Evolutionary conservation across 1,140 invertebrate species (phyloP).

Genomic region (Listronotus oregonensis): DNA sequence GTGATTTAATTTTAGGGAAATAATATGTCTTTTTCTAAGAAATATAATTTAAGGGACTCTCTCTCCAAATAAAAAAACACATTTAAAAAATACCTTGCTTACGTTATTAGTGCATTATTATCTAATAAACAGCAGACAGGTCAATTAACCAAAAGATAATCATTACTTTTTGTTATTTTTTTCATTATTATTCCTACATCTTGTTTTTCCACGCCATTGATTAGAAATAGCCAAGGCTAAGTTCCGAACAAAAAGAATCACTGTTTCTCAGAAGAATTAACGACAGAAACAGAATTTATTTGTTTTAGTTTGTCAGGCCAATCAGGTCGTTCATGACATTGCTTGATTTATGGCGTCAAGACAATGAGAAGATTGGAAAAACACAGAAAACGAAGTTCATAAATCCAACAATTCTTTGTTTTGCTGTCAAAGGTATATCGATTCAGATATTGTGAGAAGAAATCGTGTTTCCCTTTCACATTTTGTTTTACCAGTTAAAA

Average conservation of each 20-base stretch:
- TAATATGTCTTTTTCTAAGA: no score
- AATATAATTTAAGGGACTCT: no score
- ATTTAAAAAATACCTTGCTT: no score
- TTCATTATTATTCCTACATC: no score
- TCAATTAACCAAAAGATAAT: no score
- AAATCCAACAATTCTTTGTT: constrained; percentile 20
- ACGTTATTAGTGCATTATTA: no score
- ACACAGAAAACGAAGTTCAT: constrained; percentile 15
- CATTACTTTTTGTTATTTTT: no score
- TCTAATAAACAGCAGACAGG: no score
- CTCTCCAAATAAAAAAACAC: no score
- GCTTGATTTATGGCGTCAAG: constrained; percentile 20
- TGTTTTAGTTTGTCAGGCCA: constrained; percentile 28
- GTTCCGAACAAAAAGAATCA: constrained; percentile 14
- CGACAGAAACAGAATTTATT: constrained; percentile 23
- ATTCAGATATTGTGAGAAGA: constrained; percentile 16
- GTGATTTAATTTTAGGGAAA: no score
- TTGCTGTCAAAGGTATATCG: constrained; percentile 8
- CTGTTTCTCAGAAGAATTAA: constrained; percentile 20
- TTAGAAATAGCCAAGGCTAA: constrained; percentile 16
- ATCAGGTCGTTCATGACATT: constrained; percentile 25
- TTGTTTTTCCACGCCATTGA: constrained; percentile 15
- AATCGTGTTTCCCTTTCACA: constrained; percentile 26
- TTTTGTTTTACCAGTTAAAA: not conserved
- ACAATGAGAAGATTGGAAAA: constrained; percentile 16